These are phyloP conservation scores for Poecile atricapillus DNA, from an alignment of 2,113 vertebrate species.

Conservation along the genomic window DNA sequence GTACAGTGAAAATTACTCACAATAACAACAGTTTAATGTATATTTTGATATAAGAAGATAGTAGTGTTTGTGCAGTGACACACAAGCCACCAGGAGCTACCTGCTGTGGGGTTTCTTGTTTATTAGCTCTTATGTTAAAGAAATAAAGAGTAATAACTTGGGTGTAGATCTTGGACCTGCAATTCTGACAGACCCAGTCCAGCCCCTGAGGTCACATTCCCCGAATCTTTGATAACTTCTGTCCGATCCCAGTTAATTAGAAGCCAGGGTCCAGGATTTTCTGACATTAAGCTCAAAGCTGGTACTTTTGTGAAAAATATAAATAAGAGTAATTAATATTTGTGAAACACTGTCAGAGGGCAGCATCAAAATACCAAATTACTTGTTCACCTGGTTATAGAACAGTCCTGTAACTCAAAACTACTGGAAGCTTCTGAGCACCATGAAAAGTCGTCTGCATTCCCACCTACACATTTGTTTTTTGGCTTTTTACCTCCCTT, in stretches of 20 bases:
- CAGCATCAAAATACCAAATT: not conserved
- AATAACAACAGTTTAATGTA: too few species aligned
- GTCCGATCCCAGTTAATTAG: accelerated
- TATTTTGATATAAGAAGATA: not conserved
- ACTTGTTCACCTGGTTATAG: not conserved
- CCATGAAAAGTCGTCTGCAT: not conserved
- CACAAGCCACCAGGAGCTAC: not conserved
- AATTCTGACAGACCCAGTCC: accelerated
- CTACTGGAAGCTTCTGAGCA: not conserved
- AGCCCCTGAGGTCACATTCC: not conserved
- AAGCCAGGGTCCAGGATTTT: not conserved
- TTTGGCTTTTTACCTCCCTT: not conserved
- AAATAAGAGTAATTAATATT: not conserved
- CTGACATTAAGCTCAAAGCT: not conserved
- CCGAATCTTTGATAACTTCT: not conserved
- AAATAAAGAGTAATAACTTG: not conserved
- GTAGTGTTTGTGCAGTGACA: not conserved
- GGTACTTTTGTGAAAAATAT: accelerated
- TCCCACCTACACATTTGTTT: not conserved
- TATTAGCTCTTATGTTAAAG: not conserved
- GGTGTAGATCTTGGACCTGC: not conserved
- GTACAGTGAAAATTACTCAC: accelerated
- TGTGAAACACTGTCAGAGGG: not conserved
- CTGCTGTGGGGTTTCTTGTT: not conserved
- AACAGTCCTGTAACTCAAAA: not conserved